phyloP scores from a whole-genome alignment of 2,888 invertebrate species.

The Aspidiotus destructor region DNA sequence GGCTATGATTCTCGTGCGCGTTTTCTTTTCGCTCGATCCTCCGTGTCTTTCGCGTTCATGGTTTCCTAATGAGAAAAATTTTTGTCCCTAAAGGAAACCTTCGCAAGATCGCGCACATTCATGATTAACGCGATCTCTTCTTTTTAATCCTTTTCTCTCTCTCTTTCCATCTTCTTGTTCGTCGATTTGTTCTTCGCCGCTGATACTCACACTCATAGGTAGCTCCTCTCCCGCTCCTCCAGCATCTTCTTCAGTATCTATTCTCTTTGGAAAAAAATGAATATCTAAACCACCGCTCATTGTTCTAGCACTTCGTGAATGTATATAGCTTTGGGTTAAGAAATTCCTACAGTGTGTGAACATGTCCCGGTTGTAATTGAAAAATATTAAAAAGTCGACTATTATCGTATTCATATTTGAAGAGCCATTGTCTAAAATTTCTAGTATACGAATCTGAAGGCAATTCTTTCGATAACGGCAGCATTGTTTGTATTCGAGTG shows the following conservation, averaged over 20 bases:
- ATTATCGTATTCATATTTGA: constrained; percentile 31
- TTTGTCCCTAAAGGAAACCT: background rate
- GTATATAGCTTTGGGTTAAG: constrained; percentile 30
- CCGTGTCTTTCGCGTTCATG: too few species aligned
- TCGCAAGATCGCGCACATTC: background rate
- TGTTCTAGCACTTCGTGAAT: constrained; percentile 13
- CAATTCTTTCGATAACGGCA: constrained; percentile 28
- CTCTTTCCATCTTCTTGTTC: background rate
- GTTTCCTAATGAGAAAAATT: too few species aligned
- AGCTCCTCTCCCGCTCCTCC: too few species aligned
- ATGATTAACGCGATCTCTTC: too few species aligned
- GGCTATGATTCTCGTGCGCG: too few species aligned
- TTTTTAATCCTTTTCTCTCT: background rate
- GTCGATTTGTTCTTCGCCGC: too few species aligned
- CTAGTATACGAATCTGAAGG: constrained; percentile 28
- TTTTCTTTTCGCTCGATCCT: too few species aligned
- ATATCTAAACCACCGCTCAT: background rate
- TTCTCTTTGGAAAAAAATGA: background rate
- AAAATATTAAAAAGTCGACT: constrained; percentile 26
- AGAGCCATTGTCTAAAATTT: constrained; percentile 31
- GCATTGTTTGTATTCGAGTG: constrained; percentile 26
- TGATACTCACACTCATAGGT: too few species aligned
- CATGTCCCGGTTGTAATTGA: constrained; percentile 31
- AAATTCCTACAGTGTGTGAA: constrained; percentile 29
- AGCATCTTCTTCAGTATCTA: too few species aligned